These are phyloP conservation scores for Corbicula japonica DNA, from an alignment of 2,888 invertebrate species.

Conservation along the genomic window DNA sequence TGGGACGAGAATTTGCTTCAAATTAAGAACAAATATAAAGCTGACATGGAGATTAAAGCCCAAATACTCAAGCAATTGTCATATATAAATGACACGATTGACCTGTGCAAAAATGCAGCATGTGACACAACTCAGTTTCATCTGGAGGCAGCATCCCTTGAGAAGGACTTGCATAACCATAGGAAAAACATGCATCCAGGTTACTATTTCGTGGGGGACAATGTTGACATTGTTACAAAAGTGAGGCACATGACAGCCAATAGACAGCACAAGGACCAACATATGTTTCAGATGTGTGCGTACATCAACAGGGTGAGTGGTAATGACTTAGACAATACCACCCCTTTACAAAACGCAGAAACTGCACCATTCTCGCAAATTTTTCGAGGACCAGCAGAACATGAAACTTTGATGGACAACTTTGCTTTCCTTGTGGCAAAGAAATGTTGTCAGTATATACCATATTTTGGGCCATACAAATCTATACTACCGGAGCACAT, in stretches of 20 bases:
- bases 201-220: conserved; percentile 61
- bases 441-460: conserved; percentile 21
- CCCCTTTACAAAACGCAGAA: conserved; percentile 20
- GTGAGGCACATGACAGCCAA: conserved; percentile 45
- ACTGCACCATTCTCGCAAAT: conserved; percentile 24
- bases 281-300: conserved; percentile 51
- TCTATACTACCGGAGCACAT: conserved; percentile 18
- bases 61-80: conserved; percentile 12
- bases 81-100: conserved; percentile 23
- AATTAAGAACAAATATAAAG: conserved; percentile 8
- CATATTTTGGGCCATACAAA: conserved; percentile 11
- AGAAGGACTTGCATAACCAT: conserved; percentile 32
- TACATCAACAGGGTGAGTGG: conserved; percentile 50
- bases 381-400: conserved; percentile 18
- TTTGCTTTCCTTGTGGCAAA: conserved; percentile 34
- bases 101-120: neutral
- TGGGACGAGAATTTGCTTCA: conserved; percentile 1
- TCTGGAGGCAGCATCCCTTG: conserved; percentile 7
- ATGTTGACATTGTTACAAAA: conserved; percentile 52
- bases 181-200: conserved; percentile 47
- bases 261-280: conserved; percentile 46
- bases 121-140: neutral
- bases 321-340: conserved; percentile 40
- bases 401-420: conserved; percentile 7
- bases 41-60: conserved; percentile 6